These are phyloP conservation scores for Plectrocnemia conspersa DNA, from an alignment of 1,140 invertebrate genomes.

Conservation along the genomic window DNA sequence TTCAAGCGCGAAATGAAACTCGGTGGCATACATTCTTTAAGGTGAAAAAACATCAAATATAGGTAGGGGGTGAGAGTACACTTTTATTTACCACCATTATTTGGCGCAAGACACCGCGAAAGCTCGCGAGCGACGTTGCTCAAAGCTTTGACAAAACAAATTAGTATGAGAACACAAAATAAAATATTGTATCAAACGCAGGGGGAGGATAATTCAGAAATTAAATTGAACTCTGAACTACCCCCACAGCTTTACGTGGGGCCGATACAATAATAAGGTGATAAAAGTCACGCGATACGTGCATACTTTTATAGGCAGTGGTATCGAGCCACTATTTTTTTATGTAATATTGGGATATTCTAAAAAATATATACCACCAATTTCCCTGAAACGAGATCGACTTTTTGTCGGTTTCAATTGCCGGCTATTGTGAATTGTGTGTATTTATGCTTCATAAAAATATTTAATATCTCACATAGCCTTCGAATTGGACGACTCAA, in stretches of 20 bases:
- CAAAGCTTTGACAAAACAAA: no score
- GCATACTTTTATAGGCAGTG: conserved; percentile 15
- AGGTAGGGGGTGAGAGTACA: background rate
- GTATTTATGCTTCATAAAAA: background rate
- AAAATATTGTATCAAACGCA: no score
- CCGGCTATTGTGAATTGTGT: background rate
- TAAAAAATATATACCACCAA: background rate
- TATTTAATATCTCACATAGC: conserved; percentile 3
- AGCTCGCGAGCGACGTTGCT: no score
- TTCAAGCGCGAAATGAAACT: conserved; percentile 6
- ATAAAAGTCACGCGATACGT: conserved; percentile 33
- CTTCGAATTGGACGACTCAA: background rate
- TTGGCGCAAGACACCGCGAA: no score
- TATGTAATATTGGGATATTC: conserved; percentile 22
- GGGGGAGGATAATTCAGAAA: no score
- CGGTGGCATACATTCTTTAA: background rate
- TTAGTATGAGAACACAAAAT: no score
- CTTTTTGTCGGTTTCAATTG: conserved; percentile 4
- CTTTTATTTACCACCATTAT: no score
- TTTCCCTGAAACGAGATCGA: conserved; percentile 11
- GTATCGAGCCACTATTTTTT: conserved; percentile 19
- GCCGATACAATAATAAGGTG: conserved; percentile 29
- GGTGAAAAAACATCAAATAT: conserved; percentile 1
- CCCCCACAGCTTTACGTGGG: conserved; percentile 2
- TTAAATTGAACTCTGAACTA: conserved; percentile 10